Evolutionary conservation across 1,140 invertebrate genomes (phyloP), one percentile per base, ranked within the genome.

Genomic region (Bombus superbus): DNA sequence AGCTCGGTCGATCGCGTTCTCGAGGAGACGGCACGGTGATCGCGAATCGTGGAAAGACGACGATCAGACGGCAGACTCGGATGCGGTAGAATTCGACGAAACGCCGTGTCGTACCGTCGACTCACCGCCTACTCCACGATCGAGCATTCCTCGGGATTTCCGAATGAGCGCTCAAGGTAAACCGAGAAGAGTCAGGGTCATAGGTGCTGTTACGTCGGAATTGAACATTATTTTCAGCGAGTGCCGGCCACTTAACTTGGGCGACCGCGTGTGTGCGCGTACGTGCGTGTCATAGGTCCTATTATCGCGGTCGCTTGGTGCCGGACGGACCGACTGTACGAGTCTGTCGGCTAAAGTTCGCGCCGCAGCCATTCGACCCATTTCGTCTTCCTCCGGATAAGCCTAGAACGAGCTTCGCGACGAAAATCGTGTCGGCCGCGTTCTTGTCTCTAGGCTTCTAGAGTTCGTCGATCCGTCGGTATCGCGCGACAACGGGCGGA

Each of bases 291-390:
- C 92, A 92, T 88, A 90, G 90, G 87, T 92, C 91, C 92, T 81
- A 93, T 94, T 93, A 93, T 93, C 92, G 88, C 88, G 81, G 87
- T 88, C 93, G 91, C 89, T 92, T 91, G 91, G 83, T 90, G 82
- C 84, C 87, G 86, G 89, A 90, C 85, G 89, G 89, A 92, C 88
- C 89, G n/a, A 62, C 59, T 66, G 91, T 91, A 89, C 92, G 86
- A 88, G 90, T 81, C 89, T 84, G 78, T 83, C 86, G 80, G 83
- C 83, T 72, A n/a, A 86, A 86, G 74, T 88, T 85, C 53, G 47
- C 80, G 73, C 74, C 83, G 38, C 86, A 66, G 76, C 73, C 68
- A 1, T 75, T 76, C 83, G 80, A 88, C 47, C 76, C 22, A 79
- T 64, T 87, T 83, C 64, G 75, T 28, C 28, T 35, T 38, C 64